phyloP scores from a whole-genome alignment of 2,113 vertebrate species.

The Lepus americanus region DNA sequence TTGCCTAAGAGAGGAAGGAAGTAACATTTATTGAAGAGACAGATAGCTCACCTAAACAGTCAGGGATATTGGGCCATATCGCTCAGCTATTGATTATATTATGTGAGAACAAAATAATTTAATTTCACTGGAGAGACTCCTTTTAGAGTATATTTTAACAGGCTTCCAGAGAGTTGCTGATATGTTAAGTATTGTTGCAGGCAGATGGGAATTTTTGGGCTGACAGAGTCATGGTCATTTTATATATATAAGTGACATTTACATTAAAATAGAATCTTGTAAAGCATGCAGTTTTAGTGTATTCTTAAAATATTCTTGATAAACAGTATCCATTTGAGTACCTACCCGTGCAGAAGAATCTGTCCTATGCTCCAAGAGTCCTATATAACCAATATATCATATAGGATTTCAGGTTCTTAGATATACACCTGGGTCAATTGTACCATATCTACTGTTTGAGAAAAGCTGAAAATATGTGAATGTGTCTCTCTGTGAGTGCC shows the following conservation, averaged over 20 bases:
- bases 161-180: slow-evolving; percentile 35
- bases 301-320: not conserved
- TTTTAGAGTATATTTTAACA: slow-evolving; percentile 38
- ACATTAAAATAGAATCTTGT: slow-evolving; percentile 46
- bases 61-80: not conserved
- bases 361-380: not conserved
- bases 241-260: slow-evolving; percentile 33
- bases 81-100: slow-evolving; percentile 7
- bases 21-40: not conserved
- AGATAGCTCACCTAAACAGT: not conserved
- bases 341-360: not conserved
- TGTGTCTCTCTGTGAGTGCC: not conserved
- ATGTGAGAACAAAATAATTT: slow-evolving; percentile 8
- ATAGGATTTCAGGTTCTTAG: not conserved
- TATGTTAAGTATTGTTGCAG: not conserved
- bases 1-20: not conserved
- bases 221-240: slow-evolving; percentile 31
- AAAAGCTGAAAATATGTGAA: not conserved
- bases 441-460: not conserved
- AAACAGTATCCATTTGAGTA: not conserved
- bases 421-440: not conserved
- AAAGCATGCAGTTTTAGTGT: slow-evolving; percentile 14
- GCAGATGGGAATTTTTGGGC: not conserved
- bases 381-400: not conserved
- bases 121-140: not conserved